Evolutionary conservation across 2,888 invertebrate genomes (phyloP).

Genomic region (Thereva nobilitata): DNA sequence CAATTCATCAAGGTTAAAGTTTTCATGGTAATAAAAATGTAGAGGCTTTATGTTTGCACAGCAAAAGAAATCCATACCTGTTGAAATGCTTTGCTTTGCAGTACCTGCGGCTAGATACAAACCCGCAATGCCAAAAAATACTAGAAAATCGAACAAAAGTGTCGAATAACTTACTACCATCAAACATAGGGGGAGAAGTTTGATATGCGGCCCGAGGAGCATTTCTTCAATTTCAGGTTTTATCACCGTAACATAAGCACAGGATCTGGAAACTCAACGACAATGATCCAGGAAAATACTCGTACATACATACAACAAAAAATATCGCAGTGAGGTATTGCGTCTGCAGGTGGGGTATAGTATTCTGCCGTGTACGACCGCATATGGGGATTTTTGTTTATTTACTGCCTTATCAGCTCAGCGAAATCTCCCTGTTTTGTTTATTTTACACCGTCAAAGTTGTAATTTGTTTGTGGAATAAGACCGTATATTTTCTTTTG

Average conservation of each 20-base stretch:
- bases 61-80: no score
- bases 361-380: conserved; percentile 3
- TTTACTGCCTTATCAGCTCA: conserved; percentile 30
- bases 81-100: no score
- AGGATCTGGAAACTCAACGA: conserved; percentile 13
- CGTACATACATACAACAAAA: neutral
- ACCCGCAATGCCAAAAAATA: neutral
- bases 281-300: conserved; percentile 14
- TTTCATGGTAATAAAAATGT: no score
- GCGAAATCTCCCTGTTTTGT: conserved; percentile 25
- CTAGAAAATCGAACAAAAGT: conserved; percentile 8
- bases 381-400: conserved; percentile 28
- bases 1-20: no score
- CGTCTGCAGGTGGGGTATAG: conserved; percentile 1
- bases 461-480: conserved; percentile 30
- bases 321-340: neutral
- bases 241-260: conserved; percentile 20
- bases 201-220: conserved; percentile 3
- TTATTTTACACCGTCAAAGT: conserved; percentile 17
- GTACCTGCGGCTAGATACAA: no score
- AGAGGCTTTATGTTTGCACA: no score
- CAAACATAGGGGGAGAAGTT: conserved; percentile 2
- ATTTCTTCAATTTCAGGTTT: conserved; percentile 27
- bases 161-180: conserved; percentile 2
- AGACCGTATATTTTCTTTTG: conserved; percentile 16